Conservation (phyloP, 2,113 vertebrate genomes). For the Amphiprion percula region DNA sequence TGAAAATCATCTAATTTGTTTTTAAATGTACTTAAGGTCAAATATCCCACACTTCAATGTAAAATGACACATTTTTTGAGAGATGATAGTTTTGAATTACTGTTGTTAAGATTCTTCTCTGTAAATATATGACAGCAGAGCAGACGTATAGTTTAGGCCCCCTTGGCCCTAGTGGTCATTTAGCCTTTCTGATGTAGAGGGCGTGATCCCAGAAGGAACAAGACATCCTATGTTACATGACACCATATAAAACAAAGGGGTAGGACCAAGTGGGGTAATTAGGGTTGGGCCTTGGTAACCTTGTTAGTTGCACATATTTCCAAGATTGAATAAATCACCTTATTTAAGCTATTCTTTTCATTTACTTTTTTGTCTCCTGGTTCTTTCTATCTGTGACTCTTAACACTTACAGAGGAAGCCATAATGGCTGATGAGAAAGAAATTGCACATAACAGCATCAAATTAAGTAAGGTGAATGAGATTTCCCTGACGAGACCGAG, state of each 20-base stretch:
- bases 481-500: slow-evolving; percentile 43
- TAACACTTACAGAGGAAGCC: slow-evolving; percentile 15
- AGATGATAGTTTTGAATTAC: too few relatives aligned
- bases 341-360: slow-evolving; percentile 2
- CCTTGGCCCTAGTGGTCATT: too few relatives aligned
- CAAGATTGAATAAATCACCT: slow-evolving; percentile 16
- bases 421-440: slow-evolving; percentile 33
- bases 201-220: too few relatives aligned
- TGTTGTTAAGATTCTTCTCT: too few relatives aligned
- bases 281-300: background rate
- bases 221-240: background rate
- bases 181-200: too few relatives aligned
- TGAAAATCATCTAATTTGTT: too few relatives aligned
- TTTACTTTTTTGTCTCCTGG: slow-evolving; percentile 21
- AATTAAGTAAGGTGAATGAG: slow-evolving; percentile 48
- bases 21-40: too few relatives aligned
- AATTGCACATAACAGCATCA: slow-evolving; percentile 44
- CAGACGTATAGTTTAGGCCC: too few relatives aligned
- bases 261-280: too few relatives aligned
- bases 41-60: too few relatives aligned
- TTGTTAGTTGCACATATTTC: background rate
- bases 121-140: too few relatives aligned
- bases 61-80: too few relatives aligned
- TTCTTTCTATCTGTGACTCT: slow-evolving; percentile 17
- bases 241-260: background rate